phyloP scores from a whole-genome alignment of 1,140 invertebrate species.

The Lucilia cuprina region DNA sequence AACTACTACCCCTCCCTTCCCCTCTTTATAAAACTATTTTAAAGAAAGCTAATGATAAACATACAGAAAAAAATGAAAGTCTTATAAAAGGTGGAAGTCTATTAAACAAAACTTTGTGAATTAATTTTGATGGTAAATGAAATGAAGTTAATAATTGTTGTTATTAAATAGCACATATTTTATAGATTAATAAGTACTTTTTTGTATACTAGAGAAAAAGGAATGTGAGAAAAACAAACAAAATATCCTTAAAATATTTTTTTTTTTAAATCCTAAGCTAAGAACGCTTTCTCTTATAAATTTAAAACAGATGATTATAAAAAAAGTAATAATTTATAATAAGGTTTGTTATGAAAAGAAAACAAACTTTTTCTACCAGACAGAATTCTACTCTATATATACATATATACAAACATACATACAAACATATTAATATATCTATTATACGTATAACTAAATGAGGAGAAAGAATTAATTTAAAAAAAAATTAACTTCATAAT shows the following conservation, averaged over 20 bases:
- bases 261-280: slow-evolving; percentile 27
- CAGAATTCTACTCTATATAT: slow-evolving; percentile 9
- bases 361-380: slow-evolving; percentile 11
- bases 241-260: slow-evolving; percentile 16
- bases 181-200: slow-evolving; percentile 21
- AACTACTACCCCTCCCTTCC: background rate
- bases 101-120: background rate
- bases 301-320: background rate
- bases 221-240: slow-evolving; percentile 8
- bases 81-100: background rate
- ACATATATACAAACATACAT: too few species aligned
- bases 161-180: slow-evolving; percentile 34
- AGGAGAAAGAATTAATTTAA: background rate
- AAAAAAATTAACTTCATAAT: background rate
- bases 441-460: background rate
- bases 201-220: slow-evolving; percentile 30
- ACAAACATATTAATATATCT: background rate
- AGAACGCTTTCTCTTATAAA: slow-evolving; percentile 8
- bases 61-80: background rate
- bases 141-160: slow-evolving; percentile 18
- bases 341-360: background rate
- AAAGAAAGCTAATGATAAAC: background rate
- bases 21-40: background rate
- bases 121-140: background rate
- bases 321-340: background rate